Conservation (phyloP, 2,113 vertebrate genomes). For the Hyperopisus bebe region DNA sequence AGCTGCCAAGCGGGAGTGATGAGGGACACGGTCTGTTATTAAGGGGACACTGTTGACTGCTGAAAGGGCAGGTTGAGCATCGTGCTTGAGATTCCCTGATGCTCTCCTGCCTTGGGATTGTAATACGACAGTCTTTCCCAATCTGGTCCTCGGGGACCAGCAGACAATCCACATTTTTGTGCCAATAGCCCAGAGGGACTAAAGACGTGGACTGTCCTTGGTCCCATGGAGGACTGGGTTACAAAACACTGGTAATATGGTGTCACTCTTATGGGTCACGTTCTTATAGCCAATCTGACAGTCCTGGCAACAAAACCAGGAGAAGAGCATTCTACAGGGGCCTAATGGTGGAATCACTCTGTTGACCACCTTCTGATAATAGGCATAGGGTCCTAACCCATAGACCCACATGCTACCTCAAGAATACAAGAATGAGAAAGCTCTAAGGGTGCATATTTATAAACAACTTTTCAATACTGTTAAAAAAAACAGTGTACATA, state of each 20-base stretch:
- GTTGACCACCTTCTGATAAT: not conserved
- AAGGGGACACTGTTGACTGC: not conserved
- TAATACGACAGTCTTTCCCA: not conserved
- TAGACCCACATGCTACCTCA: not conserved
- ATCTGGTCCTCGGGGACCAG: not conserved
- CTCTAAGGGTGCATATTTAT: not conserved
- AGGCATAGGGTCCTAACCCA: not conserved
- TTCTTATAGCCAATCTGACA: not conserved
- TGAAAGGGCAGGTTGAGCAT: not conserved
- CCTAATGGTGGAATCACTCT: not conserved
- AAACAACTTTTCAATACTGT: not conserved
- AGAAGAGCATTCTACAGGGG: not conserved
- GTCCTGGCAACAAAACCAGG: not conserved
- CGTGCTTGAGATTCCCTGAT: not conserved
- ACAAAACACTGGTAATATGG: not conserved
- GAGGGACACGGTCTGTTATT: not conserved
- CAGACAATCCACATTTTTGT: not conserved
- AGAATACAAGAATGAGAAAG: not conserved
- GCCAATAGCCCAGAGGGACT: not conserved
- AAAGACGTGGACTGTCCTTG: not conserved
- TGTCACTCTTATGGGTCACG: not conserved
- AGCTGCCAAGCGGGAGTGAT: not conserved
- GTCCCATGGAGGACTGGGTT: not conserved
- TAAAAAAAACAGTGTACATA: not conserved
- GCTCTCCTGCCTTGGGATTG: not conserved